Evolutionary conservation across 2,888 invertebrate genomes (phyloP).

Genomic region (Biston stratarius): DNA sequence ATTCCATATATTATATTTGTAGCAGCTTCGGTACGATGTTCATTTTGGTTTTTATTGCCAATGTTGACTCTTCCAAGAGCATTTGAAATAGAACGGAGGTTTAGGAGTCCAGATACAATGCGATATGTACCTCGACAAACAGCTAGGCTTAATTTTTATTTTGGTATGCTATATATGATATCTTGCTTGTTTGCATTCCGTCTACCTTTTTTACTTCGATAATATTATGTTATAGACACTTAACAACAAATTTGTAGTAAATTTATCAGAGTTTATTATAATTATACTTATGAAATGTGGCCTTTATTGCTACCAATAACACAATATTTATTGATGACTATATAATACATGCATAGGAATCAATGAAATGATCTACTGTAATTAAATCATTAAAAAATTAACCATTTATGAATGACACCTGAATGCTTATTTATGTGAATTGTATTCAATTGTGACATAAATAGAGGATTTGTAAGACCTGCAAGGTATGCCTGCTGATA

Average conservation of each 20-base stretch:
- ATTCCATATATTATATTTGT: constrained; percentile 96
- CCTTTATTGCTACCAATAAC: background rate
- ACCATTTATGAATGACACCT: no score
- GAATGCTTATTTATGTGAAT: no score
- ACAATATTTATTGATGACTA: no score
- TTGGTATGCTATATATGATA: constrained; percentile 95
- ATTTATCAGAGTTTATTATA: background rate
- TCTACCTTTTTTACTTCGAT: constrained; percentile 86
- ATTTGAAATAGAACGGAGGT: constrained; percentile 95
- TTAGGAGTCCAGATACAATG: constrained; percentile 92
- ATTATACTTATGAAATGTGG: constrained; percentile 2
- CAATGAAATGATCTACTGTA: no score
- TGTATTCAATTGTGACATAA: no score
- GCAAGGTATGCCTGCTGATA: constrained; percentile 42
- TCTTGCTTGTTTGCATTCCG: constrained; percentile 91
- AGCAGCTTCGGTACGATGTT: constrained; percentile 93
- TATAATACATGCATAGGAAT: no score
- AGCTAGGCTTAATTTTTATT: constrained; percentile 95
- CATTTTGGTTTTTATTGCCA: constrained; percentile 95
- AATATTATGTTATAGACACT: constrained; percentile 34
- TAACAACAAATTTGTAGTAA: background rate
- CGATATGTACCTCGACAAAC: constrained; percentile 94
- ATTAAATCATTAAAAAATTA: no score
- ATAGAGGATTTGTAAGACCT: no score
- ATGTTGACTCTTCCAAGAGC: constrained; percentile 95